Percentiles rank a stretch among this genome's conserved stretches.
These are phyloP conservation scores for Drosophila mauritiana DNA, from an alignment of 1,140 invertebrate genomes.

Conservation along the genomic window DNA sequence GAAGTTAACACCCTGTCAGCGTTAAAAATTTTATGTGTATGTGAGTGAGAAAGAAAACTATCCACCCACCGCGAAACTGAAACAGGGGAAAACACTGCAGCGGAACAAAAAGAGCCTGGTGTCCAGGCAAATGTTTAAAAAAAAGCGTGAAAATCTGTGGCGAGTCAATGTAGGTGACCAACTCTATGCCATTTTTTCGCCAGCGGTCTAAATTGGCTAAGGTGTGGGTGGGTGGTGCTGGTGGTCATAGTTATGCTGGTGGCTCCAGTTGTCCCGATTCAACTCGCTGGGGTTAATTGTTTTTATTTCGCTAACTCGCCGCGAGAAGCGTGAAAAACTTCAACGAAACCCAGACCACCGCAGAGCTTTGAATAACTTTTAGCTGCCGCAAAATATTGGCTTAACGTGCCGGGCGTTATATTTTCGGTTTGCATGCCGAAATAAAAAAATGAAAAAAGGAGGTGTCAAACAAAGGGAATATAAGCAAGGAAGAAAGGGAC, in stretches of 20 bases:
- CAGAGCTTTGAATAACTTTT: slow-evolving; percentile 75
- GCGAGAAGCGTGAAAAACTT: slow-evolving; percentile 19
- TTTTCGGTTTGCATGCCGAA: slow-evolving; percentile 49
- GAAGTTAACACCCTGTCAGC: slow-evolving; percentile 56
- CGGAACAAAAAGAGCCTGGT: slow-evolving; percentile 3
- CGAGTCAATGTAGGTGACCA: slow-evolving; percentile 62
- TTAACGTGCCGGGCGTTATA: slow-evolving; percentile 71
- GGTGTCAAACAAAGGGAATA: slow-evolving; percentile 16
- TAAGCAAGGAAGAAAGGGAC: slow-evolving; percentile 22
- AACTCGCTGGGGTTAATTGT: slow-evolving; percentile 62
- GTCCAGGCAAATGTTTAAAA: slow-evolving; percentile 19
- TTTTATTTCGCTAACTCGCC: slow-evolving; percentile 63
- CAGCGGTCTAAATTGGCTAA: slow-evolving; percentile 10
- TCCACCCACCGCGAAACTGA: neutral
- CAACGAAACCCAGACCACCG: slow-evolving; percentile 33
- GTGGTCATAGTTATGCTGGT: slow-evolving; percentile 1
- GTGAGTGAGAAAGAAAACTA: slow-evolving; percentile 10
- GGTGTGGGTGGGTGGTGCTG: slow-evolving; percentile 16
- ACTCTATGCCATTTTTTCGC: slow-evolving; percentile 22
- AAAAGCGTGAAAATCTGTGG: slow-evolving; percentile 70
- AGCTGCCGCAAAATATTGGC: slow-evolving; percentile 76
- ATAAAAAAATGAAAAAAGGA: neutral
- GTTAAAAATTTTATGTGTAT: slow-evolving; percentile 58
- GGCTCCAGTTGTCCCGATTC: slow-evolving; percentile 20
- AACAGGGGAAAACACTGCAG: neutral